Conservation (phyloP, 2,888 invertebrate genomes). For the Trissolcus japonicus region DNA sequence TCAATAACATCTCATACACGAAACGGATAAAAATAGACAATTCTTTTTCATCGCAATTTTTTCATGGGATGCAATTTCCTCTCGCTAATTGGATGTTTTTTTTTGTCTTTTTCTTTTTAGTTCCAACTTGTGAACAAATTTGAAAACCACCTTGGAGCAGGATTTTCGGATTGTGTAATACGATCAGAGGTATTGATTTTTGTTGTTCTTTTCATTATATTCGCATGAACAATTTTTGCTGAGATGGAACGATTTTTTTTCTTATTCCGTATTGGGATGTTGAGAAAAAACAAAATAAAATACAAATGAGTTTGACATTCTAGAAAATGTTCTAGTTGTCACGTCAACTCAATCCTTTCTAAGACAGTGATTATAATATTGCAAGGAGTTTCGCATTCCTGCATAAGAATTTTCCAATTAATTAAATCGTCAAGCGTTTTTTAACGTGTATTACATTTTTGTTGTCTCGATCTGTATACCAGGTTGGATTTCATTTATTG, state of each 20-base stretch:
- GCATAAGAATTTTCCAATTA: constrained; percentile 22
- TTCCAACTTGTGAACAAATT: too few species aligned
- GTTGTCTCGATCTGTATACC: too few species aligned
- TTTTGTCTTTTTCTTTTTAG: too few species aligned
- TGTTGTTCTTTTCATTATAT: neutral
- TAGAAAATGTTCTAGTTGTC: constrained; percentile 8
- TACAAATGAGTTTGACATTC: constrained; percentile 9
- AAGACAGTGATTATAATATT: constrained; percentile 17
- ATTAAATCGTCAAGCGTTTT: constrained; percentile 2
- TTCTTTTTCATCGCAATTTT: neutral
- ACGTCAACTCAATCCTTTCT: constrained; percentile 16
- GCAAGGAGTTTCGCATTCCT: constrained; percentile 15
- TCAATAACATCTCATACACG: neutral
- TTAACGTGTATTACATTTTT: neutral
- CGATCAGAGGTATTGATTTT: neutral
- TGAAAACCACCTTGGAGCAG: too few species aligned
- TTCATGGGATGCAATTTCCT: neutral
- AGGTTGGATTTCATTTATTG: too few species aligned
- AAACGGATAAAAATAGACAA: neutral
- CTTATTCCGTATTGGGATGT: neutral
- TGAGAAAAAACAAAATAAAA: too few species aligned
- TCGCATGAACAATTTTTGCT: too few species aligned
- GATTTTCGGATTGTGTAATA: too few species aligned
- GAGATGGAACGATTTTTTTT: too few species aligned
- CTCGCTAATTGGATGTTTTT: too few species aligned